Percentiles rank a stretch among this genome's conserved stretches.
Evolutionary conservation across 2,888 invertebrate genomes (phyloP).

Genomic region (Pantelozetes paolii): DNA sequence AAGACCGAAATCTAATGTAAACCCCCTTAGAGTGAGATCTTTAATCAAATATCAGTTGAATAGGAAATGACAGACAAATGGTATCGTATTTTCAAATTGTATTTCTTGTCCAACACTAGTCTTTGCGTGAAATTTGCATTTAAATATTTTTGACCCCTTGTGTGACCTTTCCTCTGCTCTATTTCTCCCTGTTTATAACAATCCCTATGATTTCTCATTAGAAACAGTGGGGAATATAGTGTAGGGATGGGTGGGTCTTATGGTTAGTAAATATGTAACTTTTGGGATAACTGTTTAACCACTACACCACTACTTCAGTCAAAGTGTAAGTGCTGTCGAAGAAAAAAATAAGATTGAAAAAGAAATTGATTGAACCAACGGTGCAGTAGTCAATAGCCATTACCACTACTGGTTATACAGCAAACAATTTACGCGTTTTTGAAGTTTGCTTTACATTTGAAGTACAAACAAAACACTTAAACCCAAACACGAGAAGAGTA

Average conservation of each 20-base stretch:
- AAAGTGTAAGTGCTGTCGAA: not conserved
- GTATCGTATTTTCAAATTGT: not conserved
- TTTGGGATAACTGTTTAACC: not conserved
- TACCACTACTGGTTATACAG: not conserved
- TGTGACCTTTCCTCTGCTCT: not conserved
- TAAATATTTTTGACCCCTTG: constrained; percentile 6
- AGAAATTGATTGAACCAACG: not conserved
- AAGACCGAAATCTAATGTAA: too few species aligned
- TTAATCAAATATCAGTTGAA: not conserved
- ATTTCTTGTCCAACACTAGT: not conserved
- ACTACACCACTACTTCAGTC: not conserved
- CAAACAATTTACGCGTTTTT: too few species aligned
- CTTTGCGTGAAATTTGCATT: constrained; percentile 9
- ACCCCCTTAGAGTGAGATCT: not conserved
- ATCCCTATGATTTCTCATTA: constrained; percentile 3
- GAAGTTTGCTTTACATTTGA: too few species aligned
- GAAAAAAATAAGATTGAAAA: not conserved
- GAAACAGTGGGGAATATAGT: constrained; percentile 8
- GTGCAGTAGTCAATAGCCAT: not conserved
- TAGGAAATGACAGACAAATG: not conserved
- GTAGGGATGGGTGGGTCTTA: constrained; percentile 1
- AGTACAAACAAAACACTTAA: too few species aligned
- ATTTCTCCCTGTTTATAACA: not conserved
- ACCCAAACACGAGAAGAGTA: not conserved
- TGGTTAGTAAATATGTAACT: constrained; percentile 29